Percentiles rank a stretch among this genome's conserved stretches.
Evolutionary conservation across 1,140 invertebrate species (phyloP).

Genomic region (Drosophila lini): DNA sequence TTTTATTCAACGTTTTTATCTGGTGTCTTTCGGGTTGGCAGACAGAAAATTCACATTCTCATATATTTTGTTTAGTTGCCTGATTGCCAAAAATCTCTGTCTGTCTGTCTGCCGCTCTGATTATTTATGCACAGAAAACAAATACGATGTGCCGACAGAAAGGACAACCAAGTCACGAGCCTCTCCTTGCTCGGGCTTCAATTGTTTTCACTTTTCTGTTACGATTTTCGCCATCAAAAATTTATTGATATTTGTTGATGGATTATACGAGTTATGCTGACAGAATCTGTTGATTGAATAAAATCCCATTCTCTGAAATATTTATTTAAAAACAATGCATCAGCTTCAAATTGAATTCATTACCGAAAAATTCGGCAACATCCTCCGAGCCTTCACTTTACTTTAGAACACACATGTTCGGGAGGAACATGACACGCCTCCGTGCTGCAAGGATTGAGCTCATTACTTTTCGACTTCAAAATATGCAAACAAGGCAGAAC

Average conservation of each 20-base stretch:
- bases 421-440: constrained; percentile 34
- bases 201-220: constrained; percentile 58
- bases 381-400: not conserved
- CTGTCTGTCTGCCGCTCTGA: constrained; percentile 24
- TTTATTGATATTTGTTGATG: constrained; percentile 25
- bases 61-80: constrained; percentile 47
- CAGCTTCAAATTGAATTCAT: constrained; percentile 2
- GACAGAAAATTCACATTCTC: constrained; percentile 44
- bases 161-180: constrained; percentile 2
- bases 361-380: not conserved
- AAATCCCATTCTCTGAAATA: constrained; percentile 21
- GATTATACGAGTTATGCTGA: constrained; percentile 11
- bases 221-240: constrained; percentile 16
- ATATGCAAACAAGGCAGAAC: constrained; percentile 73
- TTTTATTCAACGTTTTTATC: constrained; percentile 70
- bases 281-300: constrained; percentile 27
- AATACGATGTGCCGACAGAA: constrained; percentile 49
- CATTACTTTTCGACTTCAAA: constrained; percentile 61
- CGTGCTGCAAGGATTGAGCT: constrained; percentile 36
- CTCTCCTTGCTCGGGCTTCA: constrained; percentile 20
- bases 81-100: constrained; percentile 66
- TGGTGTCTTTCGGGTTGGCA: constrained; percentile 40
- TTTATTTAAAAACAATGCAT: constrained; percentile 21
- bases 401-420: not conserved
- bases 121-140: constrained; percentile 73